Evolutionary conservation across 2,113 vertebrate species (phyloP).

Genomic region (Mixornis gularis): DNA sequence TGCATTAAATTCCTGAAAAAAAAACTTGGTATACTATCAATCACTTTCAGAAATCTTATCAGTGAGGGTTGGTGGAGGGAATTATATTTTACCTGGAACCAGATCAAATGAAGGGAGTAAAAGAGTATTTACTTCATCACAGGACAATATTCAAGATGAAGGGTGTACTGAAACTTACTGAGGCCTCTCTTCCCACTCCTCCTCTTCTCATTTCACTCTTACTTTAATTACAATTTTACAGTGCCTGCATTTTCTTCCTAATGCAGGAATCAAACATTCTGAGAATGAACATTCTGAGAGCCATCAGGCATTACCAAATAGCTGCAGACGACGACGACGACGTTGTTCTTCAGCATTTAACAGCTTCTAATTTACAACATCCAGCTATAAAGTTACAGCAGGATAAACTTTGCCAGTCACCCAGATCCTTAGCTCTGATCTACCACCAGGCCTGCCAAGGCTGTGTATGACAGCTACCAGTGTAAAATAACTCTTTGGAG

Average conservation of each 20-base stretch:
- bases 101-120: background rate
- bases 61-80: background rate
- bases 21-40: background rate
- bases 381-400: background rate
- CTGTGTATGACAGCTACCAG: background rate
- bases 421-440: background rate
- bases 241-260: background rate
- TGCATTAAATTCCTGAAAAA: background rate
- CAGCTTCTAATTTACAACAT: background rate
- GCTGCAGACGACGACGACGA: background rate
- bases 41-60: background rate
- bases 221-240: background rate
- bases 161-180: background rate
- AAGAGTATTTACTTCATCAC: background rate
- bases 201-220: background rate
- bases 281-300: background rate
- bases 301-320: background rate
- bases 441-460: background rate
- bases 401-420: background rate
- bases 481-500: background rate
- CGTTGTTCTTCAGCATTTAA: background rate
- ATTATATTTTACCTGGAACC: background rate
- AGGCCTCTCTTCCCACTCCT: background rate
- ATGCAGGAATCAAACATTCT: background rate
- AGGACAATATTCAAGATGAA: background rate